These are phyloP conservation scores for Ophioninae sp. DNA, from an alignment of 2,888 invertebrate genomes.

Conservation along the genomic window DNA sequence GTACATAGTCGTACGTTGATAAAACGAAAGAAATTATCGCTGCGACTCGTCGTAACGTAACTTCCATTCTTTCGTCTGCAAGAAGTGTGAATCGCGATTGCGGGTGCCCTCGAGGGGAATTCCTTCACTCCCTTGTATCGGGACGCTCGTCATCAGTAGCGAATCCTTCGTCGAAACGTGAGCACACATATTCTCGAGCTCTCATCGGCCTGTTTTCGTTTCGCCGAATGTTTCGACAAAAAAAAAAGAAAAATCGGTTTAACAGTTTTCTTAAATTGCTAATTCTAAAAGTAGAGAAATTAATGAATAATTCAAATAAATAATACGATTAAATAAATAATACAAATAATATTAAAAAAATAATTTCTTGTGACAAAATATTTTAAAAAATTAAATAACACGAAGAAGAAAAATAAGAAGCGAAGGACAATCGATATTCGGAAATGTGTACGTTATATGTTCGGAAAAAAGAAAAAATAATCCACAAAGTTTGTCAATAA, in stretches of 20 bases:
- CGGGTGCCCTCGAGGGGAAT: background rate
- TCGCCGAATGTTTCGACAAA: background rate
- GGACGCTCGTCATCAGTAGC: background rate
- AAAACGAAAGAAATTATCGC: background rate
- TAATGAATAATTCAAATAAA: too few relatives aligned
- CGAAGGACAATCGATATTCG: too few relatives aligned
- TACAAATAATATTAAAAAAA: background rate
- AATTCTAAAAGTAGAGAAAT: too few relatives aligned
- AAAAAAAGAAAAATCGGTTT: background rate
- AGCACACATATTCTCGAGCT: background rate
- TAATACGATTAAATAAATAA: background rate
- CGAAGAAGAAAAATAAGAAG: too few relatives aligned
- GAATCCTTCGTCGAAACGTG: background rate
- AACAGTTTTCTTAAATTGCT: background rate
- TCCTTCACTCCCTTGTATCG: background rate
- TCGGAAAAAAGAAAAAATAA: too few relatives aligned
- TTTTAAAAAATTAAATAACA: background rate
- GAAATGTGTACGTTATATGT: too few relatives aligned
- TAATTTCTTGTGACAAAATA: background rate
- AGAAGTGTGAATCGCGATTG: conserved; percentile 7
- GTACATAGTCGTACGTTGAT: background rate
- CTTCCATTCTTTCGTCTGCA: background rate
- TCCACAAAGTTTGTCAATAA: too few relatives aligned
- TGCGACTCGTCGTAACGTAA: background rate
- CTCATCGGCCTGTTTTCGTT: background rate